Percentiles rank a stretch among this genome's conserved stretches.
phyloP scores from a whole-genome alignment of 2,888 invertebrate genomes.

The Anodontia alba region DNA sequence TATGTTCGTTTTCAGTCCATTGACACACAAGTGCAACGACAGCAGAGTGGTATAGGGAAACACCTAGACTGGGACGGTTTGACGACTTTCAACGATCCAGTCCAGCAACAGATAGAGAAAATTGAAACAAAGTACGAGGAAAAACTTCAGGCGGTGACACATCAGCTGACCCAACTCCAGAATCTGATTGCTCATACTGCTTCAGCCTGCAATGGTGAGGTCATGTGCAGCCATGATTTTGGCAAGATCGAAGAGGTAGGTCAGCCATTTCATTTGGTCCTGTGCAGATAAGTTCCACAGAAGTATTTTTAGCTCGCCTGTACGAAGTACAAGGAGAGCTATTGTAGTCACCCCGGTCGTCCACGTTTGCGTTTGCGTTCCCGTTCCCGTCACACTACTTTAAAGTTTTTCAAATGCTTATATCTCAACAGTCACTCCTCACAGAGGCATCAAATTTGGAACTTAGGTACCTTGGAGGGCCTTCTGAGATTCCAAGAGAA shows the following conservation, averaged over 20 bases:
- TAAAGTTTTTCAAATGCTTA: too few relatives aligned
- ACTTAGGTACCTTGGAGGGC: too few relatives aligned
- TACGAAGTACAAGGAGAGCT: too few relatives aligned
- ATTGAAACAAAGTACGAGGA: slow-evolving; percentile 87
- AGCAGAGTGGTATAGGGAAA: slow-evolving; percentile 71
- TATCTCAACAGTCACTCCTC: not conserved
- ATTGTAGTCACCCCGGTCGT: too few relatives aligned
- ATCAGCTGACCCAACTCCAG: slow-evolving; percentile 92
- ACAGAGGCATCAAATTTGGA: too few relatives aligned
- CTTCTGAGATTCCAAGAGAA: too few relatives aligned
- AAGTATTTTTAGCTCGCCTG: too few relatives aligned
- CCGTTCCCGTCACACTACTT: too few relatives aligned
- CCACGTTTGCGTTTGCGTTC: too few relatives aligned
- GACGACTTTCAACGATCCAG: slow-evolving; percentile 89
- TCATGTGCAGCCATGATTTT: slow-evolving; percentile 56
- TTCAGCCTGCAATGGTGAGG: slow-evolving; percentile 69
- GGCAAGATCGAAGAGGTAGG: slow-evolving; percentile 42
- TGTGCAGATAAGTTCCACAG: too few relatives aligned
- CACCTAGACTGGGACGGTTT: slow-evolving; percentile 88
- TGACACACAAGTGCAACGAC: slow-evolving; percentile 67
- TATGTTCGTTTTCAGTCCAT: slow-evolving; percentile 47
- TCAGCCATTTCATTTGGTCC: too few relatives aligned
- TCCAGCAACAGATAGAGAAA: slow-evolving; percentile 92
- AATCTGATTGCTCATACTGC: slow-evolving; percentile 88
- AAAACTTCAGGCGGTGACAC: slow-evolving; percentile 91